phyloP scores from a whole-genome alignment of 2,888 invertebrate genomes.

The Saturnia pavonia region DNA sequence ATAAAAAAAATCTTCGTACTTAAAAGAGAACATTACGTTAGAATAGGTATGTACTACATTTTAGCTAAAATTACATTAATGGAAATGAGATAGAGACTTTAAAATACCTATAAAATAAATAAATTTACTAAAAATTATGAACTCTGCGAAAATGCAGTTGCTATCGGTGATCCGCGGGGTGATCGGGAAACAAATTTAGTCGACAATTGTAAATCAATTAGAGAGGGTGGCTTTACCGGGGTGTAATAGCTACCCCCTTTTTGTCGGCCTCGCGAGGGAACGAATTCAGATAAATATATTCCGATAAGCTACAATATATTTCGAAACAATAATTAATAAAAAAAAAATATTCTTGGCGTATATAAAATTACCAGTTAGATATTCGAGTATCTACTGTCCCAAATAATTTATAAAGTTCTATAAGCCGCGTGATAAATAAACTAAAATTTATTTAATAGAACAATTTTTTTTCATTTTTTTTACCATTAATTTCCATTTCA shows the following conservation, averaged over 20 bases:
- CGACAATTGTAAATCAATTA: constrained; percentile 83
- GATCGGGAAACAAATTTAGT: constrained; percentile 81
- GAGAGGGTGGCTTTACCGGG: constrained; percentile 76
- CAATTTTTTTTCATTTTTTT: too few species aligned
- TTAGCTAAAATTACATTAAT: not conserved
- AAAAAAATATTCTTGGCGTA: not conserved
- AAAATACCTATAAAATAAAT: constrained; percentile 2
- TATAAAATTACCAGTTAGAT: not conserved
- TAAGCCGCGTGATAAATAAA: not conserved
- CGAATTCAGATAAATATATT: constrained; percentile 40
- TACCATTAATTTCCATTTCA: too few species aligned
- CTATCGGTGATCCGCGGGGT: constrained; percentile 70
- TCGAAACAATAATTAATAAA: not conserved
- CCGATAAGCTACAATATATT: not conserved
- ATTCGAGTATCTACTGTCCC: not conserved
- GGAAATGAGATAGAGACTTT: not conserved
- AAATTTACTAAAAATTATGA: constrained; percentile 12
- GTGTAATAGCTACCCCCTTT: constrained; percentile 71
- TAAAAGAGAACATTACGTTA: not conserved
- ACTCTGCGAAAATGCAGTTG: constrained; percentile 38
- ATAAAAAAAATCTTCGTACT: not conserved
- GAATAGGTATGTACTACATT: not conserved
- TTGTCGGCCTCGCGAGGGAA: constrained; percentile 53
- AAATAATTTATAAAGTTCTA: not conserved
- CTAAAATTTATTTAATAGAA: not conserved